Base-by-base conservation (phyloP, 2,888 invertebrate species). In the Megamerina dolium region DNA sequence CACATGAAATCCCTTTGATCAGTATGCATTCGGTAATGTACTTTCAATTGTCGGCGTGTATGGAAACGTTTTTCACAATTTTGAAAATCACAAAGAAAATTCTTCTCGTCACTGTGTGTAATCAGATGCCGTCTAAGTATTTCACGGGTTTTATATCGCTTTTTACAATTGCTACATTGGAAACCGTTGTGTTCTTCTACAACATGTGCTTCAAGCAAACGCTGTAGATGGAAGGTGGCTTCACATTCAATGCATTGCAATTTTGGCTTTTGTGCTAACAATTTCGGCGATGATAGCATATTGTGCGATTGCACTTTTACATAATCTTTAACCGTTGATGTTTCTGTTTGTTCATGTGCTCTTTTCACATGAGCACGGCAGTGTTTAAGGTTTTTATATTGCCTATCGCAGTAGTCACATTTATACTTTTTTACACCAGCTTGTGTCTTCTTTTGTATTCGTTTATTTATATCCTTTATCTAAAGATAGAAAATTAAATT, bases 31-130 rank as follows among this genome's bases (percentile, higher is more conserved):
- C 60, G 54, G 6, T 51, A 43, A 40, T 64, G 64, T 5, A 58
- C 56, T 9, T 55, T 56, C 53, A 57, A 54, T 13, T 59, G 60
- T 2, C 55, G 56, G 3, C 41, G 40, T 16, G 54, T 58, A 10
- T 56, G 53, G 45, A 64, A 64, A 4, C 56, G 52, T 37, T 65
- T 64, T 5, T 48, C 56, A 32, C 64, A 64, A 33, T 59, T 58
- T 2, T 61, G 47, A 50, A 60, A 53, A 17, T 47, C 47, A 37
- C 61, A 62, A 1, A 36, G 38, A 23, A 63, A 60, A 27, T 53
- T 53, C 4, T 59, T 53, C 17, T 58, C 57, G 10, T 43, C 57
- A 2, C 38, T 23, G 23, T 23, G 23, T 23, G 10, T 10, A 10
- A 23, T 23, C 10, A 8, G 8, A 23, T 23, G 23, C 10, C 23